These are phyloP conservation scores for Andrena trimmerana DNA, from an alignment of 2,888 invertebrate species.

Conservation along the genomic window DNA sequence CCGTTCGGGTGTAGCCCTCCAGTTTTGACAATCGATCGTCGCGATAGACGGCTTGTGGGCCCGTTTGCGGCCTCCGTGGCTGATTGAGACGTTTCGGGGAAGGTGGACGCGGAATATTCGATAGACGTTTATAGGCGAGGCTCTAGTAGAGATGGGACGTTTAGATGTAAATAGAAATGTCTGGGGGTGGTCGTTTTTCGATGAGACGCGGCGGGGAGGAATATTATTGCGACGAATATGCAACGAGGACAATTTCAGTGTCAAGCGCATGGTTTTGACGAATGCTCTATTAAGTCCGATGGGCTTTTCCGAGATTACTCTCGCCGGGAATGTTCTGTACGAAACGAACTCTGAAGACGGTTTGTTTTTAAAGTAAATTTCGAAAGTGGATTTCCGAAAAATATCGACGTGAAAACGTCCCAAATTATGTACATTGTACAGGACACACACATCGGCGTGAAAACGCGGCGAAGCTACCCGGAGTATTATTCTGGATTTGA, in stretches of 20 bases:
- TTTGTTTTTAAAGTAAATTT: too few relatives aligned
- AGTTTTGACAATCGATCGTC: slow-evolving; percentile 42
- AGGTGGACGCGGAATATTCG: slow-evolving; percentile 23
- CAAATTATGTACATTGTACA: too few relatives aligned
- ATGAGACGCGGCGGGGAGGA: background rate
- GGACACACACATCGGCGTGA: background rate
- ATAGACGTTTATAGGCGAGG: slow-evolving; percentile 12
- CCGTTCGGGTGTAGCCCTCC: slow-evolving; percentile 6
- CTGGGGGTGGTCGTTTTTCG: background rate
- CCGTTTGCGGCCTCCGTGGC: background rate
- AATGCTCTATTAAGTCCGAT: too few relatives aligned
- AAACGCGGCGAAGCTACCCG: background rate
- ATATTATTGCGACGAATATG: background rate
- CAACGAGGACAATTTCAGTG: background rate
- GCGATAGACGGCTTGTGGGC: background rate
- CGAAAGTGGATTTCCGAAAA: too few relatives aligned
- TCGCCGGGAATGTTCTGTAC: too few relatives aligned
- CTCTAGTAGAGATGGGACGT: background rate
- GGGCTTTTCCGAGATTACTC: too few relatives aligned
- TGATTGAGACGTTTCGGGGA: slow-evolving; percentile 45
- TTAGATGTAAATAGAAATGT: slow-evolving; percentile 8
- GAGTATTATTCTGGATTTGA: background rate
- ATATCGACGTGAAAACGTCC: too few relatives aligned
- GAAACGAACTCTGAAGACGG: too few relatives aligned
- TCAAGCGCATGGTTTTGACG: too few relatives aligned